Conservation (phyloP, 2,888 invertebrate genomes). For the Dendrolimus pini region DNA sequence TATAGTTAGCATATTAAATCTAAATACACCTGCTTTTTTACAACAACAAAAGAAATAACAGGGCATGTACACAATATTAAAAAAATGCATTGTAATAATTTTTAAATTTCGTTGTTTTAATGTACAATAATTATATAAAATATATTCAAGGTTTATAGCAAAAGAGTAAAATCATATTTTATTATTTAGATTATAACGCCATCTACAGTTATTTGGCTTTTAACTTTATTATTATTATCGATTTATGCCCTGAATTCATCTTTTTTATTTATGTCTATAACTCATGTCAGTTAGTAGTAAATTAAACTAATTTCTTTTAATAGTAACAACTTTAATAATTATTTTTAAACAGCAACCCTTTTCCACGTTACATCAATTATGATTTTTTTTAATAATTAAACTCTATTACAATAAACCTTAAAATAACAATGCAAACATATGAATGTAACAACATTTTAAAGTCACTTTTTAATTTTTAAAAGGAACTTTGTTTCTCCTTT, state of each 20-base stretch:
- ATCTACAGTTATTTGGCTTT: too few relatives aligned
- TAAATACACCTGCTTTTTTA: constrained; percentile 11
- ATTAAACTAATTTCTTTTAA: too few relatives aligned
- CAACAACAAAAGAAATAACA: constrained; percentile 9
- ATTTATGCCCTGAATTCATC: too few relatives aligned
- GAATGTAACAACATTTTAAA: constrained; percentile 59
- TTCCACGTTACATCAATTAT: too few relatives aligned
- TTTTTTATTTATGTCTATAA: too few relatives aligned
- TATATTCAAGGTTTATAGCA: constrained; percentile 1
- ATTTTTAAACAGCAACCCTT: too few relatives aligned
- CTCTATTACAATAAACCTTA: constrained; percentile 24
- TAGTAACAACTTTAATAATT: too few relatives aligned
- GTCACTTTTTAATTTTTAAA: constrained; percentile 42
- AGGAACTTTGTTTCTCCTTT: constrained; percentile 46
- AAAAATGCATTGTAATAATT: constrained; percentile 5
- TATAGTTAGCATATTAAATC: constrained; percentile 27
- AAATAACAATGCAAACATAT: constrained; percentile 13
- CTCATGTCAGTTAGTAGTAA: too few relatives aligned
- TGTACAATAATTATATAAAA: constrained; percentile 7
- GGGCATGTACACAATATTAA: constrained; percentile 6
- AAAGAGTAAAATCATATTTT: too few relatives aligned
- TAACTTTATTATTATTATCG: too few relatives aligned
- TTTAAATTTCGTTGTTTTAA: constrained; percentile 27
- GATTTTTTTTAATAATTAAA: constrained; percentile 5
- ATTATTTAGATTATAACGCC: too few relatives aligned